Base-by-base conservation (phyloP, 2,888 invertebrate genomes). In the Caenorhabditis sp. region DNA sequence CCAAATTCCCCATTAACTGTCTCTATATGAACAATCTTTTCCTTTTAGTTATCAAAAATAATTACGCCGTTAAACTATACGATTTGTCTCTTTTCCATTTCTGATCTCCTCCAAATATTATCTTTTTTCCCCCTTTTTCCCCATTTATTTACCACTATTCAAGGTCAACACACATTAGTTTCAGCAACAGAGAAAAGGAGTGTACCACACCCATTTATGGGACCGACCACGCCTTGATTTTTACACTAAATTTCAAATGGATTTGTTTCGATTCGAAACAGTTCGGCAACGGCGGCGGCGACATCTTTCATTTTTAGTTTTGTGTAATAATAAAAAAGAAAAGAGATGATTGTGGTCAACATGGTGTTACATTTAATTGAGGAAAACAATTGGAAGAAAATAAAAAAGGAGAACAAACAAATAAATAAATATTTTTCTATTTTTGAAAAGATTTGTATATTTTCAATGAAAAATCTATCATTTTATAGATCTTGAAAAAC, bases 111-210 rank as follows among this genome's bases (percentile, higher is more conserved):
- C 5, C 26, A 21, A 31, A 23, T 59, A 27, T 38, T 56, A 26
- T 49, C 49, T 23, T 21, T n/a, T 62, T 52, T 38, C n/a, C 17
- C n/a, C 50, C 4, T 23, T 21, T 58, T 67, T 50, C 31, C n/a
- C n/a, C 58, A 50, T 43, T 49, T 49, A 21, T 23, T 23, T 53
- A 53, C 21, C 25, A 21, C 53, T 21, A 53, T 53, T 53, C 53
- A 53, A 23, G 68, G 68, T 69, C 68, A 31, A 7, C 31, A 31
- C 4, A 63, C 68, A 53, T 26, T n/a, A 56, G 63, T 59, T 59
- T 63, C 59, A 63, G 43, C 12, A 7, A 10, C 5, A 36, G 36
- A 36, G 10, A 36, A 5, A 8, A 36, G 10, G 10, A 36, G 10
- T 10, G 36, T 8, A 43, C 67, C 49, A 57, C 38, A 63, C 43